A percentile compares a stretch with the other conserved stretches of the same genome.
Evolutionary conservation across 1,140 invertebrate species (phyloP).

Genomic region (Augochlora pura): DNA sequence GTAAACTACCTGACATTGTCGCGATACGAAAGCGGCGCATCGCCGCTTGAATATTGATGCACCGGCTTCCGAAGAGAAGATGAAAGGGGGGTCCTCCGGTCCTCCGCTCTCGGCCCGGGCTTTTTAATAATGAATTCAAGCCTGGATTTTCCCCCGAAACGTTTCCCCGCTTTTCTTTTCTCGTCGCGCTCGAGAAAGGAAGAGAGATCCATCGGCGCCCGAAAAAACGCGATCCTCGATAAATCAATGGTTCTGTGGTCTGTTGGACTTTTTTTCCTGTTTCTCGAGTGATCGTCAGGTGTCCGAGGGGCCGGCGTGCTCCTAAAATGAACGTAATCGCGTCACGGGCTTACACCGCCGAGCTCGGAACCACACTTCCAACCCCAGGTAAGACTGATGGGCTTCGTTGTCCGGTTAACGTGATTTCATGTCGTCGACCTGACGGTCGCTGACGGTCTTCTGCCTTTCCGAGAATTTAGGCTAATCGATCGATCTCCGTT

Average conservation of each 20-base stretch:
- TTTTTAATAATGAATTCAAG: constrained; percentile 50
- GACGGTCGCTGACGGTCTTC: constrained; percentile 52
- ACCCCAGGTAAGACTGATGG: constrained; percentile 48
- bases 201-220: constrained; percentile 11
- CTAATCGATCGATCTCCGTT: background rate
- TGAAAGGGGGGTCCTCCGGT: constrained; percentile 27
- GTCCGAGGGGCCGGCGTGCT: constrained; percentile 12
- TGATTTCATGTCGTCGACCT: constrained; percentile 69
- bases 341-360: constrained; percentile 57
- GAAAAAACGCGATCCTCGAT: background rate
- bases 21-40: constrained; percentile 56
- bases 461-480: constrained; percentile 11
- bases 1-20: constrained; percentile 67
- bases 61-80: constrained; percentile 45
- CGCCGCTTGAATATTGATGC: constrained; percentile 67
- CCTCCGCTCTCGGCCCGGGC: background rate
- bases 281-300: no score
- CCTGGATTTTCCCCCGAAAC: constrained; percentile 23
- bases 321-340: constrained; percentile 61
- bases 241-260: no score
- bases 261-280: no score
- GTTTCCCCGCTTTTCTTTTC: background rate
- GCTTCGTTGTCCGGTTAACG: constrained; percentile 65
- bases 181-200: background rate
- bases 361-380: constrained; percentile 46